Conservation (phyloP, 2,113 vertebrate genomes). For the Zapornia atra region DNA sequence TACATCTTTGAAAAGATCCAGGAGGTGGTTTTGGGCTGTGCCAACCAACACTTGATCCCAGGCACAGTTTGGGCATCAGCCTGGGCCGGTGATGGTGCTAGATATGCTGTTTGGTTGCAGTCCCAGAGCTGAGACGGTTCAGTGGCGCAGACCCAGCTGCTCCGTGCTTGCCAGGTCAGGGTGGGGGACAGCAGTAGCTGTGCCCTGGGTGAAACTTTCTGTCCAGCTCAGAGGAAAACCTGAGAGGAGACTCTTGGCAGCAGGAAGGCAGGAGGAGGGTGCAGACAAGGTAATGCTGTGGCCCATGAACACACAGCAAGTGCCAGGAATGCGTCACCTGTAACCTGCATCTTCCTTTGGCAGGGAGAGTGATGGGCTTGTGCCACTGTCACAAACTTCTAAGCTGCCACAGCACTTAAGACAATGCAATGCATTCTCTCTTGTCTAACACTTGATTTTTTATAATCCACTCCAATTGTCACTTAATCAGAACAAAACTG, state of each 20-base stretch:
- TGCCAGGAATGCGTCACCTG: background rate
- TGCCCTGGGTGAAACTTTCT: background rate
- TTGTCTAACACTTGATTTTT: background rate
- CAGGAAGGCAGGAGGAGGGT: background rate
- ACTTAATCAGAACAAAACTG: background rate
- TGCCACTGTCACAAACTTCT: background rate
- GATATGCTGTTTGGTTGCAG: rapidly evolving
- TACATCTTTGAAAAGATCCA: background rate
- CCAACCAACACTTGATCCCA: background rate
- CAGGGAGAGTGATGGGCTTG: background rate
- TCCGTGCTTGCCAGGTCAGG: background rate
- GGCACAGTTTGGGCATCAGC: background rate
- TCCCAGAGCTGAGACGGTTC: background rate
- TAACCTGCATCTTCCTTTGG: background rate
- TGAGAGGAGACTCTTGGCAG: background rate
- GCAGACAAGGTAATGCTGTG: background rate
- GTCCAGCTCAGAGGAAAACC: background rate
- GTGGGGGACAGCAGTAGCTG: background rate
- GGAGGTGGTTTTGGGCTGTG: background rate
- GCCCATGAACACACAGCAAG: background rate
- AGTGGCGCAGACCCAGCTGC: background rate
- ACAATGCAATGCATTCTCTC: background rate
- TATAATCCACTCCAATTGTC: background rate
- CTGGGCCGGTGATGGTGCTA: background rate
- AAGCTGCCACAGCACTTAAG: background rate